Conservation (phyloP, 2,797 vertebrate species). For the Leptoclinus maculatus region DNA sequence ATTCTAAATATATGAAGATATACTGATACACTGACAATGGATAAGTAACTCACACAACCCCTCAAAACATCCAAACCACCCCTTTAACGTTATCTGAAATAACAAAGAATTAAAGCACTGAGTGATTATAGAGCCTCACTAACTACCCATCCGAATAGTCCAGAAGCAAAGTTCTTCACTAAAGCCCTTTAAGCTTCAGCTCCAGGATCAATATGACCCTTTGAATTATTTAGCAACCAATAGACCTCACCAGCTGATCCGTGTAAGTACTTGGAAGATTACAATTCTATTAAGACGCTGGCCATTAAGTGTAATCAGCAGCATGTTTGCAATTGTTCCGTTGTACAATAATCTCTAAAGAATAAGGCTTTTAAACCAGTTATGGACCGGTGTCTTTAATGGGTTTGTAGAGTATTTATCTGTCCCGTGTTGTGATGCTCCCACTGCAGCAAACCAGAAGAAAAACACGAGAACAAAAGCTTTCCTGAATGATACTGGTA, state of each 20-base stretch:
- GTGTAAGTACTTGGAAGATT: background rate
- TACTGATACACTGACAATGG: background rate
- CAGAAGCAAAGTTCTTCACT: background rate
- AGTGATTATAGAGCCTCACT: background rate
- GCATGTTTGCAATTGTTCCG: background rate
- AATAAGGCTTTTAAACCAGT: background rate
- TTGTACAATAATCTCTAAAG: background rate
- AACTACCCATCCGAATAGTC: background rate
- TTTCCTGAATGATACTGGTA: background rate
- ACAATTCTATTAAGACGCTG: background rate
- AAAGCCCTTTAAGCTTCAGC: background rate
- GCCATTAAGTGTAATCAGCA: conserved; percentile 1
- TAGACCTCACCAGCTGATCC: background rate
- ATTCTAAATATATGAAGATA: background rate
- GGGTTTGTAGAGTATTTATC: background rate
- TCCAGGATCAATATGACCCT: background rate
- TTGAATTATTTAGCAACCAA: conserved; percentile 14
- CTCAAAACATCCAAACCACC: background rate
- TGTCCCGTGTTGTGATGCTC: background rate
- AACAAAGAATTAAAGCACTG: background rate
- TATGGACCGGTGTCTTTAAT: background rate
- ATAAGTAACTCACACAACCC: background rate
- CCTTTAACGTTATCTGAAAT: background rate
- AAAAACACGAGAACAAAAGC: background rate
- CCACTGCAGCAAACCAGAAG: background rate